phyloP scores from a whole-genome alignment of 2,888 invertebrate genomes.

The Melangyna quadrimaculata region DNA sequence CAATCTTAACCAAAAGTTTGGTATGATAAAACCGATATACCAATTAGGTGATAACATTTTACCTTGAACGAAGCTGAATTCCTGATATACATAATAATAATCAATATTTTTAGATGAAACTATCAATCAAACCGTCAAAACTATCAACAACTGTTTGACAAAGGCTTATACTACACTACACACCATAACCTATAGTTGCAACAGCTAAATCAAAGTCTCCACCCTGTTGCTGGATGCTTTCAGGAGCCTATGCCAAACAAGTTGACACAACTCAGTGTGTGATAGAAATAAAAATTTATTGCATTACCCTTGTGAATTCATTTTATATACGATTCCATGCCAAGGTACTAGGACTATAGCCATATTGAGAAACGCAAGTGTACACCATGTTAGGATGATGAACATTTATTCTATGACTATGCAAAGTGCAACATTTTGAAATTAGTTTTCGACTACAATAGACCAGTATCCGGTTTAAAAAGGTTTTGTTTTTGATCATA shows the following conservation, averaged over 20 bases:
- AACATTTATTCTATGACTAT: neutral
- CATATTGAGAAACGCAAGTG: neutral
- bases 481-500: neutral
- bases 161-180: neutral
- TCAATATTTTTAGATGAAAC: too few species aligned
- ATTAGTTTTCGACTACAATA: slow-evolving; percentile 11
- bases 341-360: neutral
- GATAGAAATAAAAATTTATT: neutral
- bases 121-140: neutral
- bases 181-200: neutral
- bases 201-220: neutral
- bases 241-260: neutral
- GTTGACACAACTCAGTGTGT: neutral
- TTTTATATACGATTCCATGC: slow-evolving; percentile 5
- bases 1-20: too few species aligned
- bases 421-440: slow-evolving; percentile 15
- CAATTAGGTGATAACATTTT: too few species aligned
- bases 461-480: neutral
- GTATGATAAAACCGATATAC: too few species aligned
- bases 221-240: neutral
- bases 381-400: neutral
- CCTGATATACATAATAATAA: too few species aligned
- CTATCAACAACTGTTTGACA: neutral
- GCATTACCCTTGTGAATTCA: neutral
- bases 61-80: too few species aligned